Evolutionary conservation across 2,888 invertebrate species (phyloP), one percentile per base, ranked within the genome.

Genomic region (Oasisia sp.): DNA sequence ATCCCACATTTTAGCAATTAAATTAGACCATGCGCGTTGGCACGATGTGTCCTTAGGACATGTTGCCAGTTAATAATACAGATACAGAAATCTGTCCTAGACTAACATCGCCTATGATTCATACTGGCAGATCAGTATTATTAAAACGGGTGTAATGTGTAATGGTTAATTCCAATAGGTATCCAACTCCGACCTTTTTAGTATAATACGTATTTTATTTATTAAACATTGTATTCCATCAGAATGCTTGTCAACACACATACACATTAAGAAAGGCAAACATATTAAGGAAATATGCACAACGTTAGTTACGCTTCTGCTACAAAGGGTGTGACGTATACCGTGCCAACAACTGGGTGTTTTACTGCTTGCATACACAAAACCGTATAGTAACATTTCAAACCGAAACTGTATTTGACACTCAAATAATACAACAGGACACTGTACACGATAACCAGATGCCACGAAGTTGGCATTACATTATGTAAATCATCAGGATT

Each of bases 181-280:
- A 38, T 38, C 38, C 38, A 38, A 38, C 38, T 38, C 38, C 38
- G 4, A 38, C 38, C 56, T 19, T 9, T 56, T 56, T 56, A 56
- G 19, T 56, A 19, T 19, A 56, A 56, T 56, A 56, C 5, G 3
- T 74, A 74, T 19, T 27, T 74, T 3, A 27, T 74, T 74, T 27
- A 74, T 74, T 27, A 74, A 74, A 74, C 74, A 74, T 74, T 74
- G 14, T 74, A 74, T 74, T 74, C 74, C 74, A 74, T n/a, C 74
- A 74, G 27, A n/a, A 74, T 74, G 58, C 58, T 19, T 58, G 74
- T 74, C 14, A 50, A 50, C 50, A 74, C 27, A 74, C 74, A 74
- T 3, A 74, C 74, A 74, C 14, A 74, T 74, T 74, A 74, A 14
- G 74, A 74, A 74, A 74, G 74, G 74, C n/a, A 19, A 74, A 74